Evolutionary conservation across 1,140 invertebrate species (phyloP).

Genomic region (Drosophila arizonae): DNA sequence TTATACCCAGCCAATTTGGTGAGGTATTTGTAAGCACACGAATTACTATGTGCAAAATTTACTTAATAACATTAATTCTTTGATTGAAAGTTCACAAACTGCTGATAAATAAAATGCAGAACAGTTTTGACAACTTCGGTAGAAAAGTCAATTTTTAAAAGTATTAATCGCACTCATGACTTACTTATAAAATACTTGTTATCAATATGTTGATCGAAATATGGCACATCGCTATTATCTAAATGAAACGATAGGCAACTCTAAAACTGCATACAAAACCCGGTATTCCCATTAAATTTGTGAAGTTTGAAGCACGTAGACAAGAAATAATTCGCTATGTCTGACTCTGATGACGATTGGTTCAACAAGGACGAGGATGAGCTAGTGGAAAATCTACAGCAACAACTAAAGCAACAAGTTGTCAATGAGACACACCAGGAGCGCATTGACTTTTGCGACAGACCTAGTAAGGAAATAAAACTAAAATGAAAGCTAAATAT

Average conservation of each 20-base stretch:
- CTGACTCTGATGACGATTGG: conserved; percentile 72
- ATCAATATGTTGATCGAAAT: neutral
- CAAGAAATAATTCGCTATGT: conserved; percentile 33
- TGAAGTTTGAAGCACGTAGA: neutral
- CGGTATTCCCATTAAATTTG: conserved; percentile 14
- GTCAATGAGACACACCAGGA: conserved; percentile 26
- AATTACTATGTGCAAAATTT: neutral
- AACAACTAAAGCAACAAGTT: conserved; percentile 40
- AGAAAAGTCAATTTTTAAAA: neutral
- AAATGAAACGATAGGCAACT: neutral
- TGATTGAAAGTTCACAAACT: neutral
- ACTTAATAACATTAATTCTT: neutral
- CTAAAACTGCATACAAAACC: neutral
- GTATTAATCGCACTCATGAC: neutral
- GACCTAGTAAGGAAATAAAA: conserved; percentile 14
- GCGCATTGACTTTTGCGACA: conserved; percentile 27
- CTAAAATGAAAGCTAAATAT: neutral
- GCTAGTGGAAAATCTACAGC: conserved; percentile 50
- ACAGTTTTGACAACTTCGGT: neutral
- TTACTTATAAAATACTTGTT: conserved; percentile 13
- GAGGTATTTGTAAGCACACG: neutral
- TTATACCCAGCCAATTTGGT: neutral
- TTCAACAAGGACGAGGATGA: conserved; percentile 73
- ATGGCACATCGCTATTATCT: conserved; percentile 2
- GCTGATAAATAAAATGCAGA: neutral